phyloP scores from a whole-genome alignment of 2,113 vertebrate genomes.

The Amphiprion percula region DNA sequence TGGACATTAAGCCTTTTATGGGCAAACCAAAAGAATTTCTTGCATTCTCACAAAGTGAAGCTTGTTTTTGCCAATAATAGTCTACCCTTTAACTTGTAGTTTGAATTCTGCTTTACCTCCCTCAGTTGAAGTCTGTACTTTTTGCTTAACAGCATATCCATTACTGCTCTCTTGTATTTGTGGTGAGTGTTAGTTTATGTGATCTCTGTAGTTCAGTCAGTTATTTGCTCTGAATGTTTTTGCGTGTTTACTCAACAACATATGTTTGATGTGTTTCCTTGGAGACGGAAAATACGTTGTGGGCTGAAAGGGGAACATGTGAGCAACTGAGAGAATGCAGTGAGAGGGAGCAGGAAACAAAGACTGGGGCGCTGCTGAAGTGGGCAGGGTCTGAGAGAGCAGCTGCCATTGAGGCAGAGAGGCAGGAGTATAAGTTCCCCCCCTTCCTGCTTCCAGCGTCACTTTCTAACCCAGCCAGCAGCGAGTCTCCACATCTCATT shows the following conservation, averaged over 20 bases:
- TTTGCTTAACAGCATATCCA: not conserved
- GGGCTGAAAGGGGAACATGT: constrained; percentile 28
- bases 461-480: constrained; percentile 61
- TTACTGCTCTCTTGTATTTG: constrained; percentile 18
- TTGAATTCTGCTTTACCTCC: constrained; percentile 7
- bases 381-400: constrained; percentile 70
- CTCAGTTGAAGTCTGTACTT: not conserved
- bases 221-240: constrained; percentile 17
- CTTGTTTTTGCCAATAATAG: not conserved
- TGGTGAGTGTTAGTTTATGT: not conserved
- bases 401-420: constrained; percentile 49
- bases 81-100: constrained; percentile 16
- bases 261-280: constrained; percentile 52
- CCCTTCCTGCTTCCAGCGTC: constrained; percentile 47
- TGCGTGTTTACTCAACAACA: constrained; percentile 14
- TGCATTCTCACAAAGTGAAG: constrained; percentile 12
- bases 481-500: constrained; percentile 53
- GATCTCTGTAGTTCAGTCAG: not conserved
- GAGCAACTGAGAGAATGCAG: constrained; percentile 44
- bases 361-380: constrained; percentile 63
- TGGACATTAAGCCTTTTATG: constrained; percentile 63
- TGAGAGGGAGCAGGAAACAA: constrained; percentile 53
- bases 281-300: constrained; percentile 49
- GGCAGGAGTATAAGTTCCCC: constrained; percentile 77
- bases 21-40: constrained; percentile 67